Percentiles rank a stretch among this genome's conserved stretches.
Evolutionary conservation across 2,888 invertebrate genomes (phyloP).

Genomic region (Rhagonycha lutea): DNA sequence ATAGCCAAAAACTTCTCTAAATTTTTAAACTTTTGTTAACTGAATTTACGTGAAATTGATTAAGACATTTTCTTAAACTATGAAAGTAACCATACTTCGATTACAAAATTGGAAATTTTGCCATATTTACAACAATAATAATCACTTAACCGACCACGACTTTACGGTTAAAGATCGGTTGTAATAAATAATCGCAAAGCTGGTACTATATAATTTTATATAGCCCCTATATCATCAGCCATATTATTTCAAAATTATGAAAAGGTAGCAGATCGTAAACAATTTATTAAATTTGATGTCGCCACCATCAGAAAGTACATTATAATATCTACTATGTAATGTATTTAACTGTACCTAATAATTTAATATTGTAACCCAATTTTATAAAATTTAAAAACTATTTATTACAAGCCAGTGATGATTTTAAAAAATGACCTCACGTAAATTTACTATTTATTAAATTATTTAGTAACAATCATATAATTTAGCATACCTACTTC

Average conservation of each 20-base stretch:
- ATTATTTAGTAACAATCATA: slow-evolving; percentile 2
- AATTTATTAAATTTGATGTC: background rate
- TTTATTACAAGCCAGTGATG: background rate
- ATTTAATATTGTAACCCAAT: background rate
- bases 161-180: background rate
- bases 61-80: background rate
- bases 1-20: background rate
- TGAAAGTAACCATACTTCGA: background rate
- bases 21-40: too few relatives aligned
- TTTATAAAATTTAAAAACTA: background rate
- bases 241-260: background rate
- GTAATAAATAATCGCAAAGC: background rate
- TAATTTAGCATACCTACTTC: background rate
- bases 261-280: background rate
- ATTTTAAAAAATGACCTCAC: background rate
- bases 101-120: background rate
- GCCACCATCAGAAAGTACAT: background rate
- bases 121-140: background rate
- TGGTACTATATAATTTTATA: background rate
- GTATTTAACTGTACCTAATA: background rate
- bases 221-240: background rate
- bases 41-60: too few relatives aligned
- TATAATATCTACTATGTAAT: background rate
- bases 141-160: background rate
- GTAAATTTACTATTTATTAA: slow-evolving; percentile 2